Evolutionary conservation across 2,888 invertebrate genomes (phyloP).

Genomic region (Ophioninae sp.): DNA sequence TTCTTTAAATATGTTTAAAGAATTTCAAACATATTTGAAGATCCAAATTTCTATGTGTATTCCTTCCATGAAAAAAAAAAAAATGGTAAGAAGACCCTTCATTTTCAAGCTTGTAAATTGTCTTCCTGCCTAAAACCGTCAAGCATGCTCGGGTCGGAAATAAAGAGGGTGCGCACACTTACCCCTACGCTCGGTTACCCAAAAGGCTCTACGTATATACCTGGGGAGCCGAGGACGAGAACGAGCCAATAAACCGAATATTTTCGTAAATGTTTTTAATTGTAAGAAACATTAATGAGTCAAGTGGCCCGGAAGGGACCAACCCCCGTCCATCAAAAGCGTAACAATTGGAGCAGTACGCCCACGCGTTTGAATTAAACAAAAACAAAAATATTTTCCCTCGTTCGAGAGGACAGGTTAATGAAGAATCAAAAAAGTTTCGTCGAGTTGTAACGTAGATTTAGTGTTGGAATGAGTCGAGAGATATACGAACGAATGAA

Average conservation of each 20-base stretch:
- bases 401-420: neutral
- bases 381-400: neutral
- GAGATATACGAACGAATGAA: neutral
- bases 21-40: no score
- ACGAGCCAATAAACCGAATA: neutral
- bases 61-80: no score
- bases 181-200: no score
- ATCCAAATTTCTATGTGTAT: no score
- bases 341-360: neutral
- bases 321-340: neutral
- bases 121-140: no score
- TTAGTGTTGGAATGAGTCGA: neutral
- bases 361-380: neutral
- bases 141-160: no score
- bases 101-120: no score
- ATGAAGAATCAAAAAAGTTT: neutral
- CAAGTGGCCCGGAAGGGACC: conserved; percentile 6
- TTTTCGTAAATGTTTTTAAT: conserved; percentile 29
- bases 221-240: neutral
- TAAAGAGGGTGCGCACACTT: no score
- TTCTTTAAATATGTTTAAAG: no score
- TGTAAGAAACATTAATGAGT: neutral
- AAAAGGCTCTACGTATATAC: no score
- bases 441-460: neutral
- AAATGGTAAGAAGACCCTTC: no score